These are phyloP conservation scores for Ovis aries DNA, from an alignment of 2,113 vertebrate genomes.

Conservation along the genomic window DNA sequence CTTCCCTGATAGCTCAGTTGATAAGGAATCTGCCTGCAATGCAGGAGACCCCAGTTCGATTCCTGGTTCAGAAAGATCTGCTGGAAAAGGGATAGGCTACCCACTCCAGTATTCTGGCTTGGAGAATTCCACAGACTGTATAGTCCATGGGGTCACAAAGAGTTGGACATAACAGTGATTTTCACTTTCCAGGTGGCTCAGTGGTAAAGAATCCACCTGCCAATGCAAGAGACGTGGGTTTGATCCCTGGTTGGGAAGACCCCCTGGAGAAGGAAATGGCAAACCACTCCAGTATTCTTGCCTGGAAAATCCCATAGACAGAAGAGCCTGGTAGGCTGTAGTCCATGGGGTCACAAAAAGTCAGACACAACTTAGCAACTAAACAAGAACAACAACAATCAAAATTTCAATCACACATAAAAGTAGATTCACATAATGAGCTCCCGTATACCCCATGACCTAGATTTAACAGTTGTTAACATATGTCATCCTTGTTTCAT, in stretches of 20 bases:
- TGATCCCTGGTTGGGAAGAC: not conserved
- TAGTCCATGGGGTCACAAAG: not conserved
- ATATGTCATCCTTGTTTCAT: slow-evolving; percentile 25
- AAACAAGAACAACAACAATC: not conserved
- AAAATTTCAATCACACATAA: slow-evolving; percentile 12
- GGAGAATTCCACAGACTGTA: not conserved
- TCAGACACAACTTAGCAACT: not conserved
- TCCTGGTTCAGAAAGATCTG: not conserved
- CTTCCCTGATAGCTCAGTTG: not conserved
- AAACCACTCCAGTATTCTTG: not conserved
- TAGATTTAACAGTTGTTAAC: slow-evolving; percentile 45
- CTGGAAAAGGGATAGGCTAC: not conserved
- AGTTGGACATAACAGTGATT: not conserved
- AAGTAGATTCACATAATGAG: slow-evolving; percentile 7
- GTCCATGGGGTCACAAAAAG: not conserved
- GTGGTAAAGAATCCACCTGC: not conserved
- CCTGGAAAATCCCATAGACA: not conserved
- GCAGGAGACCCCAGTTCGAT: not conserved
- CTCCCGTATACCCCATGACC: not conserved
- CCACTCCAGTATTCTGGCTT: not conserved
- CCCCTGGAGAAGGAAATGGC: not conserved
- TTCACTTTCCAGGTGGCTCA: not conserved
- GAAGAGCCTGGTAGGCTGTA: not conserved
- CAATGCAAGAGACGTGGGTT: not conserved
- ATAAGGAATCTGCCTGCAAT: not conserved